phyloP scores from a whole-genome alignment of 2,888 invertebrate species.

The Cheiracanthium punctorium region DNA sequence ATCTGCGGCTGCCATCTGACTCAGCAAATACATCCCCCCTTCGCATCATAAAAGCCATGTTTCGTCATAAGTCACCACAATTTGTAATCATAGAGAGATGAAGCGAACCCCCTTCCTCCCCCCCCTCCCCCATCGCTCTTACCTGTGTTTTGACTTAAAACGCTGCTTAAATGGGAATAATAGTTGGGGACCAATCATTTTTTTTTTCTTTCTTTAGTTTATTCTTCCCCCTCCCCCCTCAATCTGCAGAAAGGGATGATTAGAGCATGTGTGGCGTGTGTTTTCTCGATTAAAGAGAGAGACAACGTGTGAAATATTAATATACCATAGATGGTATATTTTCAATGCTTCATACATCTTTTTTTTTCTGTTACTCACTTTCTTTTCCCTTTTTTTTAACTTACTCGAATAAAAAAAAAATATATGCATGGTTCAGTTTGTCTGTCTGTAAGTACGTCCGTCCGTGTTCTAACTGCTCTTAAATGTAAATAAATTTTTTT shows the following conservation, averaged over 20 bases:
- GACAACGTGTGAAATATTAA: conserved; percentile 63
- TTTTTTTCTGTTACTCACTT: background rate
- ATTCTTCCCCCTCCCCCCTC: background rate
- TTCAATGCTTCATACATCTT: background rate
- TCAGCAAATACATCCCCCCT: conserved; percentile 18
- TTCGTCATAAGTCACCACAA: conserved; percentile 52
- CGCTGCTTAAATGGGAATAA: conserved; percentile 55
- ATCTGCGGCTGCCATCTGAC: conserved; percentile 56
- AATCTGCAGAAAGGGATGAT: conserved; percentile 34
- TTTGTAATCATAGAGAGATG: conserved; percentile 47
- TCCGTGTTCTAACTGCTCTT: too few relatives aligned
- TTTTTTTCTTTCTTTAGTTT: background rate
- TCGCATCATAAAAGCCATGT: conserved; percentile 36
- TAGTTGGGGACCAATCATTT: conserved; percentile 21
- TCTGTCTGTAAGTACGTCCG: too few relatives aligned
- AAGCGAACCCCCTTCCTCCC: conserved; percentile 20
- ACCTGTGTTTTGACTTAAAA: conserved; percentile 13
- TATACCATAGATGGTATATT: background rate
- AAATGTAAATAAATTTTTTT: too few relatives aligned
- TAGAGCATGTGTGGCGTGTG: conserved; percentile 39
- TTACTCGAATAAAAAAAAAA: too few relatives aligned
- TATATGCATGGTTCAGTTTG: too few relatives aligned
- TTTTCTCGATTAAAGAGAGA: conserved; percentile 51
- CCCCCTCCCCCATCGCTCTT: conserved; percentile 12
- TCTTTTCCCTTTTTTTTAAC: too few relatives aligned